Conservation (phyloP, 2,888 invertebrate species). For the Tiphia femorata region DNA sequence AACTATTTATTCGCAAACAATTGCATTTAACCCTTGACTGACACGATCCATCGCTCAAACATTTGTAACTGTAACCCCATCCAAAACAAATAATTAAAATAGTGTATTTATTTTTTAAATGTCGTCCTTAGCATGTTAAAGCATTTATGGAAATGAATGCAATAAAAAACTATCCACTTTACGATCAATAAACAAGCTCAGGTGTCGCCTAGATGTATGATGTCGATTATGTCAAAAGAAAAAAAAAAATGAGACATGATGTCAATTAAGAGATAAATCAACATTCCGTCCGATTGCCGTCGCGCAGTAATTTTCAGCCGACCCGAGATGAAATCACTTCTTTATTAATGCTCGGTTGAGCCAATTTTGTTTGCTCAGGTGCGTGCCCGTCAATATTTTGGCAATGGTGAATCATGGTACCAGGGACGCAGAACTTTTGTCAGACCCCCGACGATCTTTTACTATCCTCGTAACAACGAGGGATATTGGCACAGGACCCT, state of each 20-base stretch:
- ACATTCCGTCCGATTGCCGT: background rate
- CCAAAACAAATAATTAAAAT: too few species aligned
- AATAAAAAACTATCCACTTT: too few species aligned
- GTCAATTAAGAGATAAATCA: background rate
- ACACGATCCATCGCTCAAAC: background rate
- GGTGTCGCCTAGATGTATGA: too few species aligned
- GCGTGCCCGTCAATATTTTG: conserved; percentile 29
- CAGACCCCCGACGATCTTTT: conserved; percentile 28
- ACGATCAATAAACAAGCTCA: too few species aligned
- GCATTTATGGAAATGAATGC: too few species aligned
- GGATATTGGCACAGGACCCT: conserved; percentile 7
- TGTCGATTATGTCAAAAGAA: background rate
- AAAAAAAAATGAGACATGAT: background rate
- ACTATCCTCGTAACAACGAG: conserved; percentile 21
- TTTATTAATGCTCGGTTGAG: too few species aligned
- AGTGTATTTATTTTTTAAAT: too few species aligned
- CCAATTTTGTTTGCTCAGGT: too few species aligned
- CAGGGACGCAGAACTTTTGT: conserved; percentile 30
- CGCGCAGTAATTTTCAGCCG: too few species aligned
- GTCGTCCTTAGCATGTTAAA: too few species aligned
- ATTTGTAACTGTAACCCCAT: background rate
- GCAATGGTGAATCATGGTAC: conserved; percentile 27
- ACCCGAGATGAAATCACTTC: too few species aligned
- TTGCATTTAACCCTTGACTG: too few species aligned
- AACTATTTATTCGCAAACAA: background rate